Evolutionary conservation across 2,113 vertebrate genomes (phyloP).

Genomic region (Chelonoidis abingdonii): DNA sequence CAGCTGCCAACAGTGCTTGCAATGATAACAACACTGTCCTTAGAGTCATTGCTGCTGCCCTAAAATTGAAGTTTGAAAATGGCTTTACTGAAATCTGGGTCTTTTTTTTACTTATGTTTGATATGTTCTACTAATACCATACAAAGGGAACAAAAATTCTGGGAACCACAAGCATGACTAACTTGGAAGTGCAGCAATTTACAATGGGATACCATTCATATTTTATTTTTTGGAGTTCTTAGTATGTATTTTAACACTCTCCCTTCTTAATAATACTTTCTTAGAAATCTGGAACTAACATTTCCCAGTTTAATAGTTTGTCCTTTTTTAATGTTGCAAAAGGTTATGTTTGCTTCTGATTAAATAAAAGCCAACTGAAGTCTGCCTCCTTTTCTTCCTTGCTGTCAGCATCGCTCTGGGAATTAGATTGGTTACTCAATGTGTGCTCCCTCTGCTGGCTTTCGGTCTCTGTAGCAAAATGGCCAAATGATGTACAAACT

Average conservation of each 20-base stretch:
- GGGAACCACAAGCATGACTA: fast-evolving
- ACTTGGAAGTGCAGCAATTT: background rate
- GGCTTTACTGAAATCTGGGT: background rate
- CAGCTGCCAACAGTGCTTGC: slow-evolving; percentile 95
- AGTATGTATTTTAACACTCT: background rate
- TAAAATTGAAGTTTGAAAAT: slow-evolving; percentile 72
- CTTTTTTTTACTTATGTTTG: background rate
- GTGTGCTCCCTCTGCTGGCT: slow-evolving; percentile 59
- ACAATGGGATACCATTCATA: background rate
- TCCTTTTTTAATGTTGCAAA: background rate
- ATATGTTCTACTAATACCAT: background rate
- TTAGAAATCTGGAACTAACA: background rate
- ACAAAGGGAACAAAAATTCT: background rate
- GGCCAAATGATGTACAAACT: background rate
- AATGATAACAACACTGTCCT: slow-evolving; percentile 96
- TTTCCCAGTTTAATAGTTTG: background rate
- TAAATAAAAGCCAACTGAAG: background rate
- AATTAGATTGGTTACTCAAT: background rate
- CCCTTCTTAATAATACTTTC: background rate
- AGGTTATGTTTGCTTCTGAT: fast-evolving
- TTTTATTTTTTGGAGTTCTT: background rate
- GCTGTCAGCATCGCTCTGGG: fast-evolving
- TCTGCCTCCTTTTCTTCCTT: fast-evolving
- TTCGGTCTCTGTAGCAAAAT: fast-evolving
- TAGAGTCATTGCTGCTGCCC: slow-evolving; percentile 98